Evolutionary conservation across 2,888 invertebrate species (phyloP).

Genomic region (Agriotes lineatus): DNA sequence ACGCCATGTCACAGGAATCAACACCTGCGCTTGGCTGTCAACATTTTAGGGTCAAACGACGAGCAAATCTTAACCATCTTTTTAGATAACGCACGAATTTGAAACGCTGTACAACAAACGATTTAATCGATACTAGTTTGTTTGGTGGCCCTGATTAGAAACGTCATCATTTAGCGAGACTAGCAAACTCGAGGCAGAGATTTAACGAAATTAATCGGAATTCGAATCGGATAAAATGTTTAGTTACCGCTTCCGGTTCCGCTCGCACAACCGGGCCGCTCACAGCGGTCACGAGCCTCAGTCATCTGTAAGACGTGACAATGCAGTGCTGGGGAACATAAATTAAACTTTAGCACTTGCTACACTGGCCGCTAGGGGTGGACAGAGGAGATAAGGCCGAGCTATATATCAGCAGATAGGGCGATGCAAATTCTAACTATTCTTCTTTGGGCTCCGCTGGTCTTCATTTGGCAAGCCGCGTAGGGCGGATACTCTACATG

Average conservation of each 20-base stretch:
- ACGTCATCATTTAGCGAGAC: too few relatives aligned
- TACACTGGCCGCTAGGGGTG: slow-evolving; percentile 65
- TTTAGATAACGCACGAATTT: too few relatives aligned
- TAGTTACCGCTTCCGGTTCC: slow-evolving; percentile 32
- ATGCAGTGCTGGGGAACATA: slow-evolving; percentile 64
- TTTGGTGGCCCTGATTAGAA: too few relatives aligned
- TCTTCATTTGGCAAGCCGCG: slow-evolving; percentile 54
- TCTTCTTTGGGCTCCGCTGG: slow-evolving; percentile 56
- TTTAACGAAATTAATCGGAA: background rate
- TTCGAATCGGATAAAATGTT: slow-evolving; percentile 16
- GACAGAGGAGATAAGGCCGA: slow-evolving; percentile 65
- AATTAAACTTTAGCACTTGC: slow-evolving; percentile 67
- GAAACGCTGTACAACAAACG: too few relatives aligned
- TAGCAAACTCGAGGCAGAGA: too few relatives aligned
- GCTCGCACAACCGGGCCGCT: slow-evolving; percentile 30
- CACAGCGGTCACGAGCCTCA: slow-evolving; percentile 51
- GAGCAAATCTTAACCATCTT: too few relatives aligned
- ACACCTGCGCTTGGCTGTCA: too few relatives aligned
- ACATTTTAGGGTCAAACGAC: too few relatives aligned
- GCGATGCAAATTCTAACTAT: slow-evolving; percentile 64
- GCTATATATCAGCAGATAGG: slow-evolving; percentile 64
- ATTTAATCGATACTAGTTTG: too few relatives aligned
- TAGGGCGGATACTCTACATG: slow-evolving; percentile 50
- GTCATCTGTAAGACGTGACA: slow-evolving; percentile 67
- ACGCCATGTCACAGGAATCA: too few relatives aligned